phyloP scores from a whole-genome alignment of 2,888 invertebrate species.

The Platerodrilus igneus region DNA sequence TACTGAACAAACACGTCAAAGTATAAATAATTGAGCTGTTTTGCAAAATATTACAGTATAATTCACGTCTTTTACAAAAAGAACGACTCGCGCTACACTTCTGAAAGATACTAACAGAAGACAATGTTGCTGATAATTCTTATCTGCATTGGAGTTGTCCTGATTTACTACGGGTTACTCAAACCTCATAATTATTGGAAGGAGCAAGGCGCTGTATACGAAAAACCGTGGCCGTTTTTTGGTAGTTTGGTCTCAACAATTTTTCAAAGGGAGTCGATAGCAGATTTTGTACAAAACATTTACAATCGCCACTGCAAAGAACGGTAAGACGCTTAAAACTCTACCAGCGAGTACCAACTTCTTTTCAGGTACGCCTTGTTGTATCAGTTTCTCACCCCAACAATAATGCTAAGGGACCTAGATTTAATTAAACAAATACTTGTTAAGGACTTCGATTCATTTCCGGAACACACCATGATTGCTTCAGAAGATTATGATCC shows the following conservation, averaged over 20 bases:
- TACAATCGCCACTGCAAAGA: constrained; percentile 9
- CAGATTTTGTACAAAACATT: constrained; percentile 1
- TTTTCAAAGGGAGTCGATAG: constrained; percentile 3
- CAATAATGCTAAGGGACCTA: constrained; percentile 21
- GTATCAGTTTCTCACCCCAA: constrained; percentile 16
- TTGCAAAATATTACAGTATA: too few relatives aligned
- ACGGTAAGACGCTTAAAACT: neutral
- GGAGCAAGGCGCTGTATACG: constrained; percentile 11
- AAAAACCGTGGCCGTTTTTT: constrained; percentile 17
- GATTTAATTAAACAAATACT: constrained; percentile 27
- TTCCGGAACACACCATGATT: constrained; percentile 28
- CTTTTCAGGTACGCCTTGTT: neutral
- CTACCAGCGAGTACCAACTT: too few relatives aligned
- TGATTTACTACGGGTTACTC: constrained; percentile 3
- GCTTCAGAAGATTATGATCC: constrained; percentile 21
- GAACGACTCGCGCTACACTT: too few relatives aligned
- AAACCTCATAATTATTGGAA: constrained; percentile 11
- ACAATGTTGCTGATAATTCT: constrained; percentile 2
- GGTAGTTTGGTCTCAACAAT: constrained; percentile 13
- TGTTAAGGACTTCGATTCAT: constrained; percentile 29
- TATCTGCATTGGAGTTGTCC: neutral
- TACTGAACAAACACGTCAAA: too few relatives aligned
- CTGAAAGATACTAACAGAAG: too few relatives aligned
- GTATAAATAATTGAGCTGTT: too few relatives aligned
- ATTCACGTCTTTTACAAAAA: too few relatives aligned